Conservation (phyloP, 2,888 invertebrate genomes). For the Magallana nippona region DNA sequence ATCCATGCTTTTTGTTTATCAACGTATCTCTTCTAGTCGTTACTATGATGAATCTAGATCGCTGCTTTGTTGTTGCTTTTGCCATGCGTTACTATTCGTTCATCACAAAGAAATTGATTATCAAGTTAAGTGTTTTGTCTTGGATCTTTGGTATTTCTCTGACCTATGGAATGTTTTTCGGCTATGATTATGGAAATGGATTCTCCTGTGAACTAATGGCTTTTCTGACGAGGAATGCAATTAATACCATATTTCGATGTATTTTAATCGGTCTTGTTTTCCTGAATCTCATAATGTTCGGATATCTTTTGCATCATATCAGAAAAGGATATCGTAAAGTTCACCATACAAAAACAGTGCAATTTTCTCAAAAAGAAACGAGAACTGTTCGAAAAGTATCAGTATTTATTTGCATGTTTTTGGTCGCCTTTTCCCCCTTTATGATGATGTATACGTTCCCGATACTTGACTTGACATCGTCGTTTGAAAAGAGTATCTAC, state of each 20-base stretch:
- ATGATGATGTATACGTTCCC: neutral
- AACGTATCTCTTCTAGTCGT: neutral
- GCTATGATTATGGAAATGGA: neutral
- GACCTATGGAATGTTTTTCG: neutral
- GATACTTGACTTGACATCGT: neutral
- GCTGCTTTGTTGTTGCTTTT: neutral
- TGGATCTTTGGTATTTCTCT: neutral
- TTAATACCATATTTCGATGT: neutral
- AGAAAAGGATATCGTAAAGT: neutral
- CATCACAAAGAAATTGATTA: neutral
- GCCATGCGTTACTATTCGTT: conserved; percentile 1
- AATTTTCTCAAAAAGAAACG: neutral
- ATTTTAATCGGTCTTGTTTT: neutral
- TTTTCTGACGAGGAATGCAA: neutral
- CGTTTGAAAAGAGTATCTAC: neutral
- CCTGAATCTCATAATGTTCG: neutral
- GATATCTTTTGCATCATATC: neutral
- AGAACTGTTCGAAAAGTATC: neutral
- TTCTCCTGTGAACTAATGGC: neutral
- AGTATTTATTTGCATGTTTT: neutral
- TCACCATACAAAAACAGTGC: neutral
- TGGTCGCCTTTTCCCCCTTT: neutral
- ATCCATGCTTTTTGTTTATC: neutral
- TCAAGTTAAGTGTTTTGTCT: neutral
- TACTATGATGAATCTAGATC: neutral